A percentile compares a stretch with the other conserved stretches of the same genome.
phyloP scores from a whole-genome alignment of 2,888 invertebrate genomes.

The Mimas tiliae region DNA sequence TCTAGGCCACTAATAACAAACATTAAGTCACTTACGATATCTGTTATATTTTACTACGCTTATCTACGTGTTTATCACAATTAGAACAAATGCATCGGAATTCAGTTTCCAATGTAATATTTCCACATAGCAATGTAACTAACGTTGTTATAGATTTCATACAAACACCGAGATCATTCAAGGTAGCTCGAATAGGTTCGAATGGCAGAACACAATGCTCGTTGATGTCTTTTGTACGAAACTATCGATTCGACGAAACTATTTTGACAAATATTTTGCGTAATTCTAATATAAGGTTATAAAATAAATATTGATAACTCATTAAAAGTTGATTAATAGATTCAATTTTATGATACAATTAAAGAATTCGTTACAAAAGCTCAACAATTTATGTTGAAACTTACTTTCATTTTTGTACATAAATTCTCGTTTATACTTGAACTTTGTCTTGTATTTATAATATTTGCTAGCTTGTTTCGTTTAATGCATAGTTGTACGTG shows the following conservation, averaged over 20 bases:
- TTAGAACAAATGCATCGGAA: not conserved
- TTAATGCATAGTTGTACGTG: not conserved
- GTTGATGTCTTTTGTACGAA: constrained; percentile 62
- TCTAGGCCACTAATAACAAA: no score
- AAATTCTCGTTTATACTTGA: constrained; percentile 11
- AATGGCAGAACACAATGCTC: constrained; percentile 33
- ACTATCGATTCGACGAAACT: constrained; percentile 29
- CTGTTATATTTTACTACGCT: not conserved
- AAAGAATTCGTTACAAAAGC: not conserved
- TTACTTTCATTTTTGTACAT: constrained; percentile 9
- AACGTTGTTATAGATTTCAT: constrained; percentile 8
- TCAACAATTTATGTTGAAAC: constrained; percentile 6
- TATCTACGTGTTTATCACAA: no score
- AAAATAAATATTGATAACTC: constrained; percentile 7
- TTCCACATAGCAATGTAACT: constrained; percentile 2
- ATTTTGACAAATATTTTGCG: not conserved
- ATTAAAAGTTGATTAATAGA: not conserved
- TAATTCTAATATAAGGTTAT: not conserved
- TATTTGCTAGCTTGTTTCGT: not conserved
- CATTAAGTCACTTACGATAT: not conserved
- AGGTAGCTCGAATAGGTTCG: not conserved
- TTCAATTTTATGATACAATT: not conserved
- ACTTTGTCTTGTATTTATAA: constrained; percentile 3
- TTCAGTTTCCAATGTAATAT: not conserved
- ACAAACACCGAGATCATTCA: constrained; percentile 6